phyloP scores from a whole-genome alignment of 2,888 invertebrate species.

The Acleris laterana region DNA sequence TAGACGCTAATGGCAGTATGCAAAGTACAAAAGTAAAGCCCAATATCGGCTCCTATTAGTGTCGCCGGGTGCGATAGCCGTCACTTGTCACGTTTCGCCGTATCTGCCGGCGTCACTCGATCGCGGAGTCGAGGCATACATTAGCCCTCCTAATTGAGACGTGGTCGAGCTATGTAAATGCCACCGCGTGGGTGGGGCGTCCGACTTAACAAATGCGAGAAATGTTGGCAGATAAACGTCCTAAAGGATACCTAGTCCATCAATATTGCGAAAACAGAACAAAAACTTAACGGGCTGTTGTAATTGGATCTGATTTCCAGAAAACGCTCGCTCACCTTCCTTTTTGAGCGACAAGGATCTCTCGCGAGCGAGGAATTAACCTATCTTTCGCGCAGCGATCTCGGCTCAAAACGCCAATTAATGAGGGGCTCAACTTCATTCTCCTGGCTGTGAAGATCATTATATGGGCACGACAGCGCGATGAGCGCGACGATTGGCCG shows the following conservation, averaged over 20 bases:
- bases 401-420: constrained; percentile 84
- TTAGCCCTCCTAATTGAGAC: constrained; percentile 85
- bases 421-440: constrained; percentile 85
- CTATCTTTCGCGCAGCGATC: constrained; percentile 83
- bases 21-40: constrained; percentile 49
- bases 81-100: constrained; percentile 81
- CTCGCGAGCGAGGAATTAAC: constrained; percentile 81
- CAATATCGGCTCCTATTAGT: constrained; percentile 75
- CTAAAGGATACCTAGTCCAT: constrained; percentile 60
- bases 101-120: constrained; percentile 81
- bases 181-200: constrained; percentile 80
- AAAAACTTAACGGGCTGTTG: constrained; percentile 82
- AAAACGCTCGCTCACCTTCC: constrained; percentile 81
- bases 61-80: constrained; percentile 77
- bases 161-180: constrained; percentile 83
- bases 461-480: constrained; percentile 84
- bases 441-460: constrained; percentile 84
- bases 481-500: constrained; percentile 83
- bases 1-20: constrained; percentile 50
- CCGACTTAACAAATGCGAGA: constrained; percentile 64
- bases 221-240: constrained; percentile 47
- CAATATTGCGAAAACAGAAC: constrained; percentile 78
- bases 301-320: constrained; percentile 85
- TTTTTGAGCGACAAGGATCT: constrained; percentile 84
- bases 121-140: constrained; percentile 83